Evolutionary conservation across 2,113 vertebrate species (phyloP).

Genomic region (Zosterops pallidus): DNA sequence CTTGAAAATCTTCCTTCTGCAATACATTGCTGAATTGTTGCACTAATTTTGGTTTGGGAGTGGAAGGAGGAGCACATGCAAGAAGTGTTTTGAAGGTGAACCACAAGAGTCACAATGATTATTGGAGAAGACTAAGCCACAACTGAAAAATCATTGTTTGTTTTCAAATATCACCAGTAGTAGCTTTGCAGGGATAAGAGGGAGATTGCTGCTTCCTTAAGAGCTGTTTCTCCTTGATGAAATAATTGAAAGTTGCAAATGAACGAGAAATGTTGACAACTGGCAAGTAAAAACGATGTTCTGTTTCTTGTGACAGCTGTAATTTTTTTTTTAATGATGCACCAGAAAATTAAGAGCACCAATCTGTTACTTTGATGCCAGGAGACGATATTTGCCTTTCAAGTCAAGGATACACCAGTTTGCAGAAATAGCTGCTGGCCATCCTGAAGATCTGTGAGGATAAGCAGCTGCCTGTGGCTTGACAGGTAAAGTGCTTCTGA

Average conservation of each 20-base stretch:
- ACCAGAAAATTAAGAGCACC: background rate
- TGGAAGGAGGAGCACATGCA: background rate
- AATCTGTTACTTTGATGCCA: background rate
- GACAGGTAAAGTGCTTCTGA: background rate
- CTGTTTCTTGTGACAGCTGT: background rate
- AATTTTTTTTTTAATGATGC: background rate
- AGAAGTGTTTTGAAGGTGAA: background rate
- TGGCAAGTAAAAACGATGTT: background rate
- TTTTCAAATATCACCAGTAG: background rate
- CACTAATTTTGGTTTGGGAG: background rate
- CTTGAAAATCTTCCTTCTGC: background rate
- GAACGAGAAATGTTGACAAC: background rate
- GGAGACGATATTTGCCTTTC: constrained; percentile 21
- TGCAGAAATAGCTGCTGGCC: background rate
- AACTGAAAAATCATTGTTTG: background rate
- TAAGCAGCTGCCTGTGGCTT: background rate
- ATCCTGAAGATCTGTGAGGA: background rate
- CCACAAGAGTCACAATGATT: background rate
- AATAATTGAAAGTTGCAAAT: background rate
- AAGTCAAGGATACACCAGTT: background rate
- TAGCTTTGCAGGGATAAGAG: background rate
- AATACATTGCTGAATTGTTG: background rate
- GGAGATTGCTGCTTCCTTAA: background rate
- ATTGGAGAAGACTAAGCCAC: background rate
- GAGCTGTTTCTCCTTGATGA: background rate